Percentiles rank a stretch among this genome's conserved stretches.
These are phyloP conservation scores for Pachymerium ferrugineum DNA, from an alignment of 2,888 invertebrate genomes.

Conservation along the genomic window DNA sequence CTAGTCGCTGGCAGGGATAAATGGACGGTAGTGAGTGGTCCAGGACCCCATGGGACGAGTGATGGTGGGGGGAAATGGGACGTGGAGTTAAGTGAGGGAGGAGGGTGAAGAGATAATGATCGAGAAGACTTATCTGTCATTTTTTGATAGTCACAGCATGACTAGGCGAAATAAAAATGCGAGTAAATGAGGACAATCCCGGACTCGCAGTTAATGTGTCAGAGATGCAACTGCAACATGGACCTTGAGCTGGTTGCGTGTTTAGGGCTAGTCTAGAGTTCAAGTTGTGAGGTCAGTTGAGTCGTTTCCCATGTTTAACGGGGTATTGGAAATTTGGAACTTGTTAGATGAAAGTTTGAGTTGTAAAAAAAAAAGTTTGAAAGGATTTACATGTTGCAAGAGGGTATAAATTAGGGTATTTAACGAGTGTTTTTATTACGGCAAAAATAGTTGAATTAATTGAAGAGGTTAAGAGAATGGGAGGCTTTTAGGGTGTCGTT, in stretches of 20 bases:
- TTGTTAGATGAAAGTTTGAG: no score
- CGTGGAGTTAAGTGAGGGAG: neutral
- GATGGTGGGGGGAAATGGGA: slow-evolving; percentile 12
- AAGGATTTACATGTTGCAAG: no score
- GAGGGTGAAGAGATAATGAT: slow-evolving; percentile 10
- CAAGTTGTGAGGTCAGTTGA: neutral
- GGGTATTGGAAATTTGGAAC: neutral
- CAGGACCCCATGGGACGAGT: slow-evolving; percentile 11
- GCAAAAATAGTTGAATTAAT: no score
- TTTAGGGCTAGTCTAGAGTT: slow-evolving; percentile 2
- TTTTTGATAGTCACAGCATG: slow-evolving; percentile 14
- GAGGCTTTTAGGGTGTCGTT: neutral
- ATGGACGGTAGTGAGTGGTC: slow-evolving; percentile 8
- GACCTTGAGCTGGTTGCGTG: slow-evolving; percentile 3
- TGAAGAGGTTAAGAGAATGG: neutral
- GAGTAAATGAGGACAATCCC: neutral
- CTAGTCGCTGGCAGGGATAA: slow-evolving; percentile 5
- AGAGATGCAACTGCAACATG: slow-evolving; percentile 5
- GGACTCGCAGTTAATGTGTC: neutral
- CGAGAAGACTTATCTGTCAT: slow-evolving; percentile 13
- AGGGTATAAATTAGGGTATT: no score
- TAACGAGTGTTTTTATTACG: no score
- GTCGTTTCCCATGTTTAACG: neutral
- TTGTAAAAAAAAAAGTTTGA: no score
- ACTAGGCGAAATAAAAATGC: slow-evolving; percentile 1